Base-by-base conservation (phyloP, 2,113 vertebrate genomes). In the Saccopteryx leptura region DNA sequence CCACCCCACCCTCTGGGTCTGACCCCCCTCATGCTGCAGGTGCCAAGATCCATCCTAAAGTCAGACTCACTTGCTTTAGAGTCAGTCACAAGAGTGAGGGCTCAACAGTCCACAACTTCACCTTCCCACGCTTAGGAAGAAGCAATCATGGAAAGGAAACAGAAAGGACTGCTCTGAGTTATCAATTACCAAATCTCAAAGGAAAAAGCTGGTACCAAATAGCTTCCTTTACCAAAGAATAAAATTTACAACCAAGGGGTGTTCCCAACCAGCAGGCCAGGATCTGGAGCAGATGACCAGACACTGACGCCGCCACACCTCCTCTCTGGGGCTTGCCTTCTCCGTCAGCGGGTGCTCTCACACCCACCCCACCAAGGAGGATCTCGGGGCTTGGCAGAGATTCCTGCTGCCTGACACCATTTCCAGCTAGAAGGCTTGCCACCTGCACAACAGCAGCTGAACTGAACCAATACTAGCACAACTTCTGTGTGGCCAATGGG, bases 131-230 rank as follows among this genome's bases (percentile, higher is more conserved):
- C 80, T 56, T 28, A 33, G 8, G 18, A 72, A n/a, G 39, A 7
- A 81, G 54, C 12, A n/a, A 65, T 33, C 56, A 75, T 0, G 0
- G 58, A 28, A 86, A 88, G 39, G 33, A 39, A 93, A 46, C 4
- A 63, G 65, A 80, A 39, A 12, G n/a, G 46, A 75, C 11, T 78
- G 71, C 68, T 52, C 69, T 85, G 31, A 79, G n/a, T 11, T 78
- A 11, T 82, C 74, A 39, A 50, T 48, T 54, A 48, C 21, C 76
- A 94, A 79, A 90, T n/a, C 26, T 92, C 39, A 81, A 84, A 91
- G 31, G 66, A 39, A 75, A 91, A 86, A 24, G 50, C 31, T 86
- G 15, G 28, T 80, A 48, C 72, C 54, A 60, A 23, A 72, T 9
- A 89, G 69, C 74, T 65, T 82, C 75, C 52, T 76, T 94, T 76